Base-by-base conservation (phyloP, 2,797 vertebrate genomes). In the Microtus californicus region DNA sequence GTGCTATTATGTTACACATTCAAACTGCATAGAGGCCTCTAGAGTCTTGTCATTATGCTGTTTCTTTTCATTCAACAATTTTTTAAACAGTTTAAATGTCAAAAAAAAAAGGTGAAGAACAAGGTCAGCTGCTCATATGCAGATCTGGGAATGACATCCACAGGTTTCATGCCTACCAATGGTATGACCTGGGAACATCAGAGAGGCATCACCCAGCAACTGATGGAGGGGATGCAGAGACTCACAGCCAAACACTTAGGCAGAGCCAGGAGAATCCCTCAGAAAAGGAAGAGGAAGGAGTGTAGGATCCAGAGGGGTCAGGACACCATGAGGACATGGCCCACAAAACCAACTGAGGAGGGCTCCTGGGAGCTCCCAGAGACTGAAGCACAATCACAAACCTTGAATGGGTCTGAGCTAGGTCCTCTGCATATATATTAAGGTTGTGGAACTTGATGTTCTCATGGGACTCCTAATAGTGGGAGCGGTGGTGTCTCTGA, bases 71-170 rank as follows among this genome's bases (percentile, higher is more conserved):
- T 87, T 92, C 31, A 73, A 83, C 59, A 82, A 45, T 48, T 83
- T 78, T 87, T 89, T n/a, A 73, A 85, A 87, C 51, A 95, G 14
- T 25, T 83, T 77, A 69, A 71, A 81, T 2, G 82, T 17, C 37
- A 48, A 85, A 91, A 92, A 93, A 63, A 10, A 80, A 89, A 92
- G n/a, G 21, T 12, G 51, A 29, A 95, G 51, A 45, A 56, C 19
- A 34, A 40, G 21, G 51, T 78, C 77, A 63, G 31, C 4, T 73
- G n/a, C 73, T 59, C 71, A 15, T 6, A 37, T 37, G 67, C 25
- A 40, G 87, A 76, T 27, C 40, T 61, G 51, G 25, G 67, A 40
- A 40, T 23, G n/a, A 80, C 43, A 40, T 10, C 17, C 77, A 15
- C 5, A 31, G 37, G n/a, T 31, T 76, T 82, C 40, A 0, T 40